phyloP scores from a whole-genome alignment of 23 tunicate genomes.

The Trididemnum clinides region DNA sequence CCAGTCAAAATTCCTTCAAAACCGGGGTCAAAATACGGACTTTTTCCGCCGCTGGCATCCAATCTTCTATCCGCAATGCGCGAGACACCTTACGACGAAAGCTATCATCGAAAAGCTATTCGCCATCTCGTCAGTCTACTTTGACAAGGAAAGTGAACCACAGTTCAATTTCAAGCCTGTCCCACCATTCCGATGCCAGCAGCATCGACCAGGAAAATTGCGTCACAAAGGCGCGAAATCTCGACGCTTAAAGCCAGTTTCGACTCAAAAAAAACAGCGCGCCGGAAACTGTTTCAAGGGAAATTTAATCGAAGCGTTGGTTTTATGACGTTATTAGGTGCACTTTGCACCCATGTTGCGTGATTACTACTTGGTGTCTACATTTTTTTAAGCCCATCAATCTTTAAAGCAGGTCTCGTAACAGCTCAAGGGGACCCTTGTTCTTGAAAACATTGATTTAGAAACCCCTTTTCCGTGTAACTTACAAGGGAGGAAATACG shows the following conservation, averaged over 20 bases:
- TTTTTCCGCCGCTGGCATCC: neutral
- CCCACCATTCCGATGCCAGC: neutral
- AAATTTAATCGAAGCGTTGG: no score
- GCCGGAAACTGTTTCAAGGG: no score
- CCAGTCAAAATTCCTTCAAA: neutral
- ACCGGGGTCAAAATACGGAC: neutral
- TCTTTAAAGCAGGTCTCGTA: no score
- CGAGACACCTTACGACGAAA: conserved; percentile 12
- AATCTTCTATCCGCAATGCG: conserved; percentile 1
- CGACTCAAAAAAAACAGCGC: no score
- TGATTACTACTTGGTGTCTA: no score
- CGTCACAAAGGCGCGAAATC: neutral
- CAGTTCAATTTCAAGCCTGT: neutral
- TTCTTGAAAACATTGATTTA: no score
- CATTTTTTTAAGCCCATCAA: no score
- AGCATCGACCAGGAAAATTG: neutral
- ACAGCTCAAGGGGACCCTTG: no score
- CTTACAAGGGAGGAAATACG: no score
- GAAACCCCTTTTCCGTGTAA: no score
- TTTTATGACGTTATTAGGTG: no score
- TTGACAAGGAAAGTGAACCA: neutral
- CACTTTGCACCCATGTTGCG: no score
- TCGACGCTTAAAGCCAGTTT: neutral
- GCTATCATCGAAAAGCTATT: neutral
- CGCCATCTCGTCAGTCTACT: neutral